A percentile compares a stretch with the other conserved stretches of the same genome.
phyloP scores from a whole-genome alignment of 2,888 invertebrate species.

The Pimpla rufipes region DNA sequence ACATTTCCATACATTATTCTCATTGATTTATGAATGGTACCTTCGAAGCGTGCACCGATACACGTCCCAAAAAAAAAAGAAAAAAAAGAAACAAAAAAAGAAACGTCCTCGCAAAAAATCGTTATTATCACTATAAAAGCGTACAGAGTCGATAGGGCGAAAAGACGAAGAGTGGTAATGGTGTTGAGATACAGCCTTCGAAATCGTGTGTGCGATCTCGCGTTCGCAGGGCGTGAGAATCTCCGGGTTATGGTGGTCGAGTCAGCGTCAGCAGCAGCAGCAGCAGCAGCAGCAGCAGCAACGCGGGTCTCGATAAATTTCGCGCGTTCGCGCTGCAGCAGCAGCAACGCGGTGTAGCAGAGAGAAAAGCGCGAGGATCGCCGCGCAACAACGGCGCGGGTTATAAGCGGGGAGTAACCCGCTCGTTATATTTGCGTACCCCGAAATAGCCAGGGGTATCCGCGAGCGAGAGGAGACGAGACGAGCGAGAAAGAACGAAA shows the following conservation, averaged over 20 bases:
- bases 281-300: neutral
- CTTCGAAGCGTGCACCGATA: neutral
- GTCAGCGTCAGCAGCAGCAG: constrained; percentile 1
- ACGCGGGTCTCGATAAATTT: constrained; percentile 41
- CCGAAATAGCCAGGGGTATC: constrained; percentile 73
- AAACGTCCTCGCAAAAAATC: neutral
- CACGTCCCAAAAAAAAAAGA: neutral
- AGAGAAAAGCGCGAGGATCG: neutral
- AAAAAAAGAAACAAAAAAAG: neutral
- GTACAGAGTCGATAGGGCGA: constrained; percentile 5
- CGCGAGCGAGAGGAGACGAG: constrained; percentile 39
- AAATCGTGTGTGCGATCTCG: constrained; percentile 18
- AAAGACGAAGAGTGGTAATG: constrained; percentile 11
- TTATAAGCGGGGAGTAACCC: constrained; percentile 42
- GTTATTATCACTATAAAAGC: constrained; percentile 17
- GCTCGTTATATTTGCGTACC: constrained; percentile 72
- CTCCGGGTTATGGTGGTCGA: constrained; percentile 29
- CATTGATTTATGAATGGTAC: constrained; percentile 16
- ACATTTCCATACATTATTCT: constrained; percentile 57
- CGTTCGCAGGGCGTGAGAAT: constrained; percentile 53
- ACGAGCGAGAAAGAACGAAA: constrained; percentile 42
- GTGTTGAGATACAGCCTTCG: constrained; percentile 1
- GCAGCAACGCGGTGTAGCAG: neutral
- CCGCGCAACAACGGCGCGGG: neutral
- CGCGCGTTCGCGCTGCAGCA: constrained; percentile 18